A percentile compares a stretch with the other conserved stretches of the same genome.
Conservation (phyloP, 37 sponge, comb jelly and placozoan genomes). For the Bolinopsis microptera region DNA sequence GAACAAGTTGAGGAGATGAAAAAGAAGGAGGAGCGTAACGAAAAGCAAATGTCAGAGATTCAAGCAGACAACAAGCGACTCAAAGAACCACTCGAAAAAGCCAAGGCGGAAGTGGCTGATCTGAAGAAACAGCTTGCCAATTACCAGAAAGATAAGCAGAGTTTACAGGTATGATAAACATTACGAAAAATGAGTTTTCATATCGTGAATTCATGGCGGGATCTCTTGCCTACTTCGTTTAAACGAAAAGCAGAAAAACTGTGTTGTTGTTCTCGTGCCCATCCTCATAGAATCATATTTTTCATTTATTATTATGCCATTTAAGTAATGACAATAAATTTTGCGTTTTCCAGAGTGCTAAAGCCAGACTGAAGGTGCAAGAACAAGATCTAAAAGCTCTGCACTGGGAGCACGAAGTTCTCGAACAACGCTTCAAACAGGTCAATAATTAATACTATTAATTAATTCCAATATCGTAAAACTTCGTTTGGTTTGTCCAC, state of each 20-base stretch:
- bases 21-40: conserved; percentile 90
- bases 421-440: conserved; percentile 93
- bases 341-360: conserved; percentile 77
- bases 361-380: conserved; percentile 90
- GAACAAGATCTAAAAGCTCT: conserved; percentile 90
- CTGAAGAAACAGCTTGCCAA: conserved; percentile 85
- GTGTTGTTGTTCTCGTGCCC: no score
- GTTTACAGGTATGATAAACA: conserved; percentile 67
- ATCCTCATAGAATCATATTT: no score
- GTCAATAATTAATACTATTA: conserved; percentile 68
- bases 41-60: conserved; percentile 91
- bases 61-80: conserved; percentile 90
- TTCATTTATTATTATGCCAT: no score
- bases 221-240: no score
- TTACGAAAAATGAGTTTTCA: no score
- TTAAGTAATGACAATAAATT: no score
- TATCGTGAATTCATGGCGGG: no score
- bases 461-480: no score
- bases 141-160: conserved; percentile 94
- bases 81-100: conserved; percentile 88
- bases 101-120: conserved; percentile 88
- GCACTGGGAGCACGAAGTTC: conserved; percentile 97
- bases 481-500: no score
- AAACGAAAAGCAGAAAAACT: no score
- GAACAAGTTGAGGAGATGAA: conserved; percentile 98